Base-by-base conservation (phyloP, 2,888 invertebrate genomes). In the Altica lythri region DNA sequence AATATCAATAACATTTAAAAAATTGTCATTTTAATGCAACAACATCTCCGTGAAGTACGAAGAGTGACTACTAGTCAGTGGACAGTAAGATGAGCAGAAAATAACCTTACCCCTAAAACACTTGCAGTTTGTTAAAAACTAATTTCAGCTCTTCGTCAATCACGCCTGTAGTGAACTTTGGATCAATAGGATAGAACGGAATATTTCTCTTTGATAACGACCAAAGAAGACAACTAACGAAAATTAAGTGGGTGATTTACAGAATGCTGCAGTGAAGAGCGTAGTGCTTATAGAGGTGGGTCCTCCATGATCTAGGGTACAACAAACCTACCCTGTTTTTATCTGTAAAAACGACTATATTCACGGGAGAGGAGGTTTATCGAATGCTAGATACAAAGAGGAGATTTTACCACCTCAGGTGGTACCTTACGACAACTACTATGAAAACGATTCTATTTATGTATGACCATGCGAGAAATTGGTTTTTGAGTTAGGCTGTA, bases 171-270 rank as follows among this genome's bases (percentile, higher is more conserved):
- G n/a, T n/a, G n/a, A n/a, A n/a, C n/a, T n/a, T n/a, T n/a, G n/a
- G n/a, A n/a, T n/a, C n/a, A n/a, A n/a, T n/a, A n/a, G n/a, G n/a
- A n/a, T n/a, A 58, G 55, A 57, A 60, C 30, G 57, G 65, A 29
- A 58, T 61, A 43, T 64, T 45, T 42, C 55, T 62, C 54, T 43
- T 60, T 58, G 59, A 56, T 55, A 62, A 47, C 44, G 47, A 64
- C 57, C 47, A 55, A 51, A 55, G 61, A 62, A 61, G 37, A 46
- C 59, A 55, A 62, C 51, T 62, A 53, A 45, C 38, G 55, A 10
- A 51, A 44, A 29, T 40, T 42, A 47, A 18, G 46, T 47, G 53
- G 16, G 44, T 17, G 30, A 44, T 44, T 44, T 44, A 25, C 22
- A 27, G 8, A 49, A 16, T 29, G 37, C 16, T 47, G 32, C 32